phyloP scores from a whole-genome alignment of 30 jellyfish, hydroid and myxozoan species.

The Aurelia aurita complex sp. Pacific region DNA sequence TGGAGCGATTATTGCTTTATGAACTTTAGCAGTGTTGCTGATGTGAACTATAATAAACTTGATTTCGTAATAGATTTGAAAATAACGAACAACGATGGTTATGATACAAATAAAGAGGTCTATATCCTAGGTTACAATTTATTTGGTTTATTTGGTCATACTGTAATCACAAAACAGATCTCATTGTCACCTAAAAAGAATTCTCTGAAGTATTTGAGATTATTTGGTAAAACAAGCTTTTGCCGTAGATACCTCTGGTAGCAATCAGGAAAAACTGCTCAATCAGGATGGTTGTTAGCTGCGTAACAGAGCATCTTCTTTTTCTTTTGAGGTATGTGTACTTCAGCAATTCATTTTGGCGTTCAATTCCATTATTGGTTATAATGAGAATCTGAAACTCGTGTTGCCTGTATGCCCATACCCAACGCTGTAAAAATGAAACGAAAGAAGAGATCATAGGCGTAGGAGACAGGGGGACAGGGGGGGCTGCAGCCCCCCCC shows the following conservation, averaged over 20 bases:
- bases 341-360: slow-evolving; percentile 50
- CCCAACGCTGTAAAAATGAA: slow-evolving; percentile 49
- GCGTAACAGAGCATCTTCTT: slow-evolving; percentile 21
- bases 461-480: no score
- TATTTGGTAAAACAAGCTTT: no score
- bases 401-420: slow-evolving; percentile 29
- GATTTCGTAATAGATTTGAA: no score
- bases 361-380: slow-evolving; percentile 45
- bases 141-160: neutral
- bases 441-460: neutral
- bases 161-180: no score
- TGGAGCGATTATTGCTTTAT: no score
- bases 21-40: no score
- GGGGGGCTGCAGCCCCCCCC: no score
- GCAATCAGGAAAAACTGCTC: slow-evolving; percentile 39
- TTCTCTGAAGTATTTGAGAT: no score
- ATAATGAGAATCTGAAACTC: slow-evolving; percentile 11
- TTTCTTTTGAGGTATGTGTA: slow-evolving; percentile 34
- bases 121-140: no score
- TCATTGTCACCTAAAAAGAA: no score
- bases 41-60: no score
- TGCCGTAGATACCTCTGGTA: neutral
- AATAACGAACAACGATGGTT: neutral
- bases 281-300: slow-evolving; percentile 14
- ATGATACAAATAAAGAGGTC: no score